Percentiles rank a stretch among this genome's conserved stretches.
These are phyloP conservation scores for Dolichallabes microphthalmus DNA, from an alignment of 2,113 vertebrate species.

Conservation along the genomic window DNA sequence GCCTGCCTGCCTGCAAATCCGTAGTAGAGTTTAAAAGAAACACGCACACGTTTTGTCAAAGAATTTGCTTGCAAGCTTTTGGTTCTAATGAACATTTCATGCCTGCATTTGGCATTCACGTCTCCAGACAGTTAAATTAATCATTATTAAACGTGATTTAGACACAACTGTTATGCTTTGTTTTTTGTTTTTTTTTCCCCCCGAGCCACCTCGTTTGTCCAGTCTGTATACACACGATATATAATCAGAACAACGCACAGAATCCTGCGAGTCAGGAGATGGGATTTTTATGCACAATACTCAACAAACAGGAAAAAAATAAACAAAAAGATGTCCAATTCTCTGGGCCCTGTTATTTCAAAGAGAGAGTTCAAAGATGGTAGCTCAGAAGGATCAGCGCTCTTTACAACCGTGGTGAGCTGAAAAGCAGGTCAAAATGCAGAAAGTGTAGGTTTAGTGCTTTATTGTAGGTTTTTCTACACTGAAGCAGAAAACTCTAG, in stretches of 20 bases:
- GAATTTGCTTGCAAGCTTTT: slow-evolving; percentile 13
- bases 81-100: background rate
- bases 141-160: too few species aligned
- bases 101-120: background rate
- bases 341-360: too few species aligned
- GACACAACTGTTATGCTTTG: too few species aligned
- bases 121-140: background rate
- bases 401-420: background rate
- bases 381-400: too few species aligned
- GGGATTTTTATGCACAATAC: background rate
- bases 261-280: background rate
- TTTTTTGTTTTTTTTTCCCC: background rate
- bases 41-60: background rate
- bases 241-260: background rate
- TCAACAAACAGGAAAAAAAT: background rate
- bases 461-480: background rate
- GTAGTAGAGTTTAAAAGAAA: background rate
- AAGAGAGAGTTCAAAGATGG: background rate
- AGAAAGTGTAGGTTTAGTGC: background rate
- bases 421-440: background rate
- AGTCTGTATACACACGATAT: background rate
- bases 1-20: background rate
- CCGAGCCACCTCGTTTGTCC: background rate
- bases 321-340: background rate
- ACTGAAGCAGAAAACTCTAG: too few species aligned